Base-by-base conservation (phyloP, 1,140 invertebrate genomes). In the Bacillus rossius region DNA sequence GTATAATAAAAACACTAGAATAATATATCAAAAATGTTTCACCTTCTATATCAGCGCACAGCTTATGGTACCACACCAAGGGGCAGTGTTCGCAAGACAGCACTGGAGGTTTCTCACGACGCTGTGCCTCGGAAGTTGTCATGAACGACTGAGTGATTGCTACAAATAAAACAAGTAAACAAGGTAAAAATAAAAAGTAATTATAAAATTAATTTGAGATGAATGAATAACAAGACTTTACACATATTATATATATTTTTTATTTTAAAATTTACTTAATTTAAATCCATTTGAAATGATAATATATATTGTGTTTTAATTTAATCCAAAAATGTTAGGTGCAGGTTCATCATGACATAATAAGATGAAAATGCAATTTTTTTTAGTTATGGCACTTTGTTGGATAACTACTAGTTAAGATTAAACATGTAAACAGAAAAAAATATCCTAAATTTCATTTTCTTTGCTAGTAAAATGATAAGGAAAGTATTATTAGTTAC, bases 21-120 rank as follows among this genome's bases (percentile, higher is more conserved):
- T n/a, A n/a, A n/a, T n/a, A n/a, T n/a, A n/a, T n/a, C n/a, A n/a
- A n/a, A n/a, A n/a, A 54, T 17, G 50, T 55, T 47, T 68, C 70
- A 83, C 84, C 88, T 76, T 96, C 91, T 22, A 96, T 79, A 61
- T 96, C 93, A 59, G 85, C 82, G 67, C 90, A 94, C 0, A 97
- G 76, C 68, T 89, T 88, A 69, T 94, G 90, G 67, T 91, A 94
- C 90, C 94, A 96, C n/a, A 94, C 80, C 86, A 96, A 91, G 1
- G 95, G 95, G 71, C 94, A 98, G 67, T 93, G 88, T 52, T 96
- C 92, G 77, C 86, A 94, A 0, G 82, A 85, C 60, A 76, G 70
- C 47, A 75, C 71, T 37, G 70, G 60, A 79, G 70, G 70, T 22
- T 72, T 73, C 55, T 81, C 77, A 70, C 76, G 78, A 16, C 78